phyloP scores from a whole-genome alignment of 2,797 vertebrate species.

The Mus spretus region DNA sequence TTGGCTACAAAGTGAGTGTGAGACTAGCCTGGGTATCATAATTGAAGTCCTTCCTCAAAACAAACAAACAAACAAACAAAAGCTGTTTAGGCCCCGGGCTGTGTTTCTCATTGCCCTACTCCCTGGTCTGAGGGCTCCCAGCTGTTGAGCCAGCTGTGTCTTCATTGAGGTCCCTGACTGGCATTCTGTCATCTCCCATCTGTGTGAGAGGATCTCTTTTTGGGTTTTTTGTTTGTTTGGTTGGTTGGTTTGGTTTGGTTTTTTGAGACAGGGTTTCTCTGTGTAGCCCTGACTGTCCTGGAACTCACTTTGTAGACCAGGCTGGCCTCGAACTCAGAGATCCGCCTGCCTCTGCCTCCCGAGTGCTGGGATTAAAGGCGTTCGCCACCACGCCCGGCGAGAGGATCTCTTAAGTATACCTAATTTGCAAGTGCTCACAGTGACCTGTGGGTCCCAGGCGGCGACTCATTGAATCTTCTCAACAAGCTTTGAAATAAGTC shows the following conservation, averaged over 20 bases:
- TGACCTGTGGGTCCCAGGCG: no score
- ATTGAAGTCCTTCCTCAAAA: neutral
- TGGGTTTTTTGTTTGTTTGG: no score
- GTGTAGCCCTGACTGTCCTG: no score
- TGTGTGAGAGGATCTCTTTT: no score
- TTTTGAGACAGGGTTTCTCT: no score
- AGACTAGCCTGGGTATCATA: neutral
- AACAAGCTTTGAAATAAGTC: neutral
- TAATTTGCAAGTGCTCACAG: neutral
- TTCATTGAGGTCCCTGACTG: neutral
- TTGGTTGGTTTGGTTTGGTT: no score
- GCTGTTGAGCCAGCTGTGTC: no score
- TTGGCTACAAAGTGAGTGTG: neutral
- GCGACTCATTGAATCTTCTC: neutral
- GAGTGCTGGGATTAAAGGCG: no score
- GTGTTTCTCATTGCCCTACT: fast-evolving
- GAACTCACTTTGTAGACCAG: no score
- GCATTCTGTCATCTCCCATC: neutral
- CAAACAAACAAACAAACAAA: neutral
- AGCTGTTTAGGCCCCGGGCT: neutral
- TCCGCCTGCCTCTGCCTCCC: no score
- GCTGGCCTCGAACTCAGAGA: no score
- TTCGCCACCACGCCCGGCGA: no score
- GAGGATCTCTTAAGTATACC: neutral
- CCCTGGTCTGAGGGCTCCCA: fast-evolving